These are phyloP conservation scores for Dioctria linearis DNA, from an alignment of 2,888 invertebrate species.

Conservation along the genomic window DNA sequence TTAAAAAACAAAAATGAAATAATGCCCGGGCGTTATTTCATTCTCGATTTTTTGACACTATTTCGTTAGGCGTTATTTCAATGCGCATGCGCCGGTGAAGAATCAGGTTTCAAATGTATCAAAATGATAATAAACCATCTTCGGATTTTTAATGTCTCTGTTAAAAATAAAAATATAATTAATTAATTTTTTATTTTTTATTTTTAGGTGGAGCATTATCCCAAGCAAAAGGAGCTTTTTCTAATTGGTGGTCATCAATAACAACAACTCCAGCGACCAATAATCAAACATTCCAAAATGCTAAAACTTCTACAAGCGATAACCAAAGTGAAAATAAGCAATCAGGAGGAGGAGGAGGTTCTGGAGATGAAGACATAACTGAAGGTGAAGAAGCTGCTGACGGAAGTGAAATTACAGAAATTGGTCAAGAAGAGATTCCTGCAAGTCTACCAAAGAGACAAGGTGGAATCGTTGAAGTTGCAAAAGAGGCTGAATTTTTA, in stretches of 20 bases:
- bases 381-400: conserved; percentile 44
- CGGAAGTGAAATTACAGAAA: conserved; percentile 27
- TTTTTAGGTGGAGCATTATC: conserved; percentile 84
- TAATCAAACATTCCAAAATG: conserved; percentile 48
- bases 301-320: neutral
- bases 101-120: too few relatives aligned
- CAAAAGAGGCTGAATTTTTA: conserved; percentile 68
- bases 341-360: neutral
- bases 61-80: too few relatives aligned
- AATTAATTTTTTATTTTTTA: too few relatives aligned
- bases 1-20: too few relatives aligned
- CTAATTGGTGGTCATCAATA: conserved; percentile 88
- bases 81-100: too few relatives aligned
- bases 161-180: too few relatives aligned
- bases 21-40: too few relatives aligned
- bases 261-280: conserved; percentile 73
- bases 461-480: conserved; percentile 69
- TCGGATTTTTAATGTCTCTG: too few relatives aligned
- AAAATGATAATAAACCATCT: too few relatives aligned
- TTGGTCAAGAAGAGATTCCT: neutral
- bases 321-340: neutral
- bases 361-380: conserved; percentile 43
- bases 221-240: conserved; percentile 89
- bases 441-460: conserved; percentile 34
- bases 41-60: too few relatives aligned